Evolutionary conservation across 1,140 invertebrate species (phyloP), one percentile per base, ranked within the genome.

Genomic region (Bursaphelenchus mucronatus): DNA sequence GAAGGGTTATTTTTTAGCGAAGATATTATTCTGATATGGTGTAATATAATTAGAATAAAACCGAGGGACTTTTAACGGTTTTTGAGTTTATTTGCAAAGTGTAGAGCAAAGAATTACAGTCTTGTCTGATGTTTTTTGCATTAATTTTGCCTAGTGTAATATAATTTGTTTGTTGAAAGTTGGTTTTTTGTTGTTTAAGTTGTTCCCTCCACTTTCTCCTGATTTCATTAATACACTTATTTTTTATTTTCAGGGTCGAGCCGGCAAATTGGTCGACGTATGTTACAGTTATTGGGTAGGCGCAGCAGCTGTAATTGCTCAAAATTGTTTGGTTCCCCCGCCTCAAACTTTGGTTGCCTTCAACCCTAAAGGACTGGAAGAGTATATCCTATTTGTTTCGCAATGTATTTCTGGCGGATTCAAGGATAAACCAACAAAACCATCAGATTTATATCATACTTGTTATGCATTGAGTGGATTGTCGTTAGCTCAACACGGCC

Each of bases 261-360:
- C 95, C 5, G 97, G 97, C 83, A 99, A 99, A 85, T 83, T 97
- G 59, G 94, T 98, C 1, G 95, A 99, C 85, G 90, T 90, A 8
- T 99, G 95, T 83, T 99, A 99, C 82, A 94, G 92, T 3, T 98
- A 97, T 85, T 98, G 95, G 95, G 91, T 94, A 84, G 92, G 91
- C 39, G 93, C 89, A 41, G 86, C 88, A 30, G 30, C 30, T 30
- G 30, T 30, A 30, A 30, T 30, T 30, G 30, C 30, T 30, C 30
- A 30, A 30, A 30, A 30, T 30, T 30, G 30, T 30, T 30, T 30
- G 30, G 30, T 30, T 30, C 30, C 30, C 30, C 30, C 30, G 5
- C 30, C 30, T 30, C 30, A 30, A 30, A 30, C 30, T 30, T 30
- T 30, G 30, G 5, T 30, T 30, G 30, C 30, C 30, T 75, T 73